Conservation (phyloP, 1,140 invertebrate genomes). For the Antheraea pernyi region DNA sequence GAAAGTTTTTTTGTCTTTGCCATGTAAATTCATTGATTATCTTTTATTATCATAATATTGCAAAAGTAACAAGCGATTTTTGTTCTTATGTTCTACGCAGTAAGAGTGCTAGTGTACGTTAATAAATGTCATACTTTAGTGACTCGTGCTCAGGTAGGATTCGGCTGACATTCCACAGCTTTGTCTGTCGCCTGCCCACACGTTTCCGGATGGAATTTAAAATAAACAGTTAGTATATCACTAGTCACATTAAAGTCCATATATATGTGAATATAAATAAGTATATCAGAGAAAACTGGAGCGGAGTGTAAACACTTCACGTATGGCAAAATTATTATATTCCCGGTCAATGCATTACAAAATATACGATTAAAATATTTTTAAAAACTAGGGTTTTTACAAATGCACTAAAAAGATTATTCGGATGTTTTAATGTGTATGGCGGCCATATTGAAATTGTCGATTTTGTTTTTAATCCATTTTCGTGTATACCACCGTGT, state of each 20-base stretch:
- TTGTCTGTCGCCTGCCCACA: slow-evolving; percentile 51
- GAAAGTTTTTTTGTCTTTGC: slow-evolving; percentile 18
- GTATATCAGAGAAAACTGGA: not conserved
- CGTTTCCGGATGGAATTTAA: slow-evolving; percentile 43
- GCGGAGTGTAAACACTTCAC: not conserved
- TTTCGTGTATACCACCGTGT: no score
- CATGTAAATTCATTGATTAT: slow-evolving; percentile 13
- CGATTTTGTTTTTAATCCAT: no score
- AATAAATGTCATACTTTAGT: slow-evolving; percentile 12
- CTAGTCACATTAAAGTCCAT: not conserved
- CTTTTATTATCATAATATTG: not conserved
- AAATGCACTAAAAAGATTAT: no score
- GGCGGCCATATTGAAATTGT: no score
- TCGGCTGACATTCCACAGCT: slow-evolving; percentile 49
- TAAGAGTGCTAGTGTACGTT: not conserved
- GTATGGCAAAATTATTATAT: no score
- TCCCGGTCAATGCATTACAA: no score
- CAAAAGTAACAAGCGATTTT: not conserved
- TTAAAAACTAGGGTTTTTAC: no score
- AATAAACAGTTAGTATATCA: slow-evolving; percentile 11
- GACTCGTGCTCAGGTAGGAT: slow-evolving; percentile 37
- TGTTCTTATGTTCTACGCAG: slow-evolving; percentile 1
- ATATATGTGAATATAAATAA: not conserved
- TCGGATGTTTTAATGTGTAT: no score
- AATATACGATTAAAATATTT: no score